Base-by-base conservation (phyloP, 2,888 invertebrate genomes). In the Opisthograptis luteolata region DNA sequence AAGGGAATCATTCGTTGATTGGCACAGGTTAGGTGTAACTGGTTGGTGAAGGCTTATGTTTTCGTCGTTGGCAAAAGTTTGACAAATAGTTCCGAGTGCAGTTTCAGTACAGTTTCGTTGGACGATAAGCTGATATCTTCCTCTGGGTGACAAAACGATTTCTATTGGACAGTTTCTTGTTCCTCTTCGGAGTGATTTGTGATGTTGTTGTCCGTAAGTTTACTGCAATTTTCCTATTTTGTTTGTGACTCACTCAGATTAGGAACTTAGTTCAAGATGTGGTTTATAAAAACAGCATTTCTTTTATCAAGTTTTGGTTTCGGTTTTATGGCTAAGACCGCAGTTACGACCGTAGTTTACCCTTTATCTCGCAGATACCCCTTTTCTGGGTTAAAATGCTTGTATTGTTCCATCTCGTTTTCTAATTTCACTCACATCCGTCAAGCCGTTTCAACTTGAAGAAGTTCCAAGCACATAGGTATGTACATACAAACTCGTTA, bases 71-170 rank as follows among this genome's bases (percentile, higher is more conserved):
- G 75, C 63, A 73, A 79, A 83, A 84, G 81, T 84, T 84, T 84
- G 84, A 83, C 80, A 83, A 84, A 83, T 79, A 76, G 76, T 78
- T 77, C 54, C 62, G 66, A 76, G 72, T 81, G 81, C 81, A 82
- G 77, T 80, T 78, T 66, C 68, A 65, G 75, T 70, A 66, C 24
- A 59, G 56, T 54, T 58, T 52, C 48, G 27, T 65, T 61, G 73
- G 66, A 52, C 70, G 81, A 84, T 84, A 84, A 84, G 81, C 82
- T 74, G 76, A 79, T 76, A 79, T 62, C 69, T 74, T 71, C 66
- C 67, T 62, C 63, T 68, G 55, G 66, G 65, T 64, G 68, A 70
- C 67, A 66, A 68, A 70, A 67, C 68, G 69, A 70, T 77, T 73
- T 68, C 71, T 73, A 73, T 74, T 60, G 63, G 67, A 70, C 71